Evolutionary conservation across 92 coral and sea anemone species (phyloP), one percentile per base, ranked within the genome.

Genomic region (Heliopora coerulea): DNA sequence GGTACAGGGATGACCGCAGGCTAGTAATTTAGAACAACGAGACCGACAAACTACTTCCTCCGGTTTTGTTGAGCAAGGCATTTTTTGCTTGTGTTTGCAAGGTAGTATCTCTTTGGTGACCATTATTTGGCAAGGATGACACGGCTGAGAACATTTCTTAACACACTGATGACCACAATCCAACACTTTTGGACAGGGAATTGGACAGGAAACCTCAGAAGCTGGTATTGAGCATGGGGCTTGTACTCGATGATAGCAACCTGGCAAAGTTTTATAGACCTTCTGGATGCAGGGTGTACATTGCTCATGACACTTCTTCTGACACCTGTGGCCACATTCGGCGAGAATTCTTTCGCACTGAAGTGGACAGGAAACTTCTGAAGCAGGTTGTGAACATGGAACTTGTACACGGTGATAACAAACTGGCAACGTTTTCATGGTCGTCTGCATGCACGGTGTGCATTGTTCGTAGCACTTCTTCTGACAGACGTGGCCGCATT

Each of bases 401-500:
- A 87, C 89, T n/a, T 75, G 15, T 73, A 87, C 89, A 0, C 17
- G 0, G 72, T 90, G 96, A n/a, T 69, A 72, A 63, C 96, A 90
- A 0, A 2, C 40, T 15, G 86, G 88, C 2, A 90, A 73, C 11
- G 42, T 37, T 11, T 11, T 4, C 4, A 4, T 4, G 42, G 11
- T 11, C 4, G 6, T 37, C 11, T 11, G 4, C 11, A 4, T 4
- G 42, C 42, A 37, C 11, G 42, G 42, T 4, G 11, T 37, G 11
- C 42, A 37, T 11, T 37, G 4, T 11, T 37, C 6, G 4, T 4
- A 37, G 42, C 42, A 37, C 6, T 37, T 4, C 4, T 11, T 11
- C 4, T 4, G 4, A 11, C 42, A 37, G 42, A 11, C 42, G 11
- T 37, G 42, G 25, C 66, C 64, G 56, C 96, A 90, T 37, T 37